phyloP scores from a whole-genome alignment of 2,113 vertebrate genomes.

The Psittacus erithacus region DNA sequence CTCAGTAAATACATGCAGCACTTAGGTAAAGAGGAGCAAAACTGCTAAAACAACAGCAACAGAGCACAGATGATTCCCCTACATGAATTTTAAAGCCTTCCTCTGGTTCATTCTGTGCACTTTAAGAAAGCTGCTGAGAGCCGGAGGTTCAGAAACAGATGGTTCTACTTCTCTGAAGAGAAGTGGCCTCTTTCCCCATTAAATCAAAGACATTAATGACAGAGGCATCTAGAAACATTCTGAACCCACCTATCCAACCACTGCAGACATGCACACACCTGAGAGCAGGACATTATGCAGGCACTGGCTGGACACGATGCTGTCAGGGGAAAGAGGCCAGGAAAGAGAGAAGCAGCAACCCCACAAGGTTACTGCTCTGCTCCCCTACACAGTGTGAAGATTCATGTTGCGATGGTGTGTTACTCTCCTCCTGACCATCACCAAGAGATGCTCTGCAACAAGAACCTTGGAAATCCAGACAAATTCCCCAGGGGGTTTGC shows the following conservation, averaged over 20 bases:
- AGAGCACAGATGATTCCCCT: not conserved
- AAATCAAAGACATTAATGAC: not conserved
- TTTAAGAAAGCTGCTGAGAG: not conserved
- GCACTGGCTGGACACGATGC: not conserved
- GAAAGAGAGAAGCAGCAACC: not conserved
- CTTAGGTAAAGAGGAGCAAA: conserved; percentile 10
- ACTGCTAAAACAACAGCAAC: not conserved
- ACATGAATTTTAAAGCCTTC: not conserved
- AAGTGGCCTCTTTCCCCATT: not conserved
- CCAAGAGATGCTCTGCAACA: not conserved
- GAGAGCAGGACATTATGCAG: not conserved
- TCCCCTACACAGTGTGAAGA: not conserved
- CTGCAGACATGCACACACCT: fast-evolving
- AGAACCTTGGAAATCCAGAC: not conserved
- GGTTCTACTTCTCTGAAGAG: not conserved
- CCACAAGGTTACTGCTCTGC: not conserved
- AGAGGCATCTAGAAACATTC: not conserved
- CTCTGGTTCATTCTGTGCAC: not conserved
- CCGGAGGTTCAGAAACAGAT: not conserved
- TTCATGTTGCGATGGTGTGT: not conserved
- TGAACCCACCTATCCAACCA: not conserved
- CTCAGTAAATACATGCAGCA: not conserved
- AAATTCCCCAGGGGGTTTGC: fast-evolving
- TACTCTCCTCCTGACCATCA: not conserved
- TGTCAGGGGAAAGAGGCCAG: not conserved